These are phyloP conservation scores for Paragorgia papillata DNA, from an alignment of 92 coral and sea anemone genomes.

Conservation along the genomic window DNA sequence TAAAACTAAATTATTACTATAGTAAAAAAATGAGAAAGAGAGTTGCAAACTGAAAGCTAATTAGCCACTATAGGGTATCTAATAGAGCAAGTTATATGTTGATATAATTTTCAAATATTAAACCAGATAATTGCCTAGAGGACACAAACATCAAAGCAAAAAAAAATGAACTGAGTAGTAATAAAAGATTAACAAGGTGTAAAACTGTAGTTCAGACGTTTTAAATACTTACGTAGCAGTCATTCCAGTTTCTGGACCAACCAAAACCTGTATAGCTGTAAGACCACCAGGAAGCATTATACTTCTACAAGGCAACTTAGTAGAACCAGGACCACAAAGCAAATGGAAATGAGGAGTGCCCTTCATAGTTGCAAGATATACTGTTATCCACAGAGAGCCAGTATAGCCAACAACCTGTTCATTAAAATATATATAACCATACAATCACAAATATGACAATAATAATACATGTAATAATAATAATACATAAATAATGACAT, in stretches of 20 bases:
- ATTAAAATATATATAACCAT: no score
- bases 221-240: constrained; percentile 83
- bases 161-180: no score
- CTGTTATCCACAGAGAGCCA: constrained; percentile 93
- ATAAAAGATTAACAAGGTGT: no score
- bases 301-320: constrained; percentile 94
- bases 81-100: no score
- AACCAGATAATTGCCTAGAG: no score
- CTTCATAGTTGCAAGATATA: constrained; percentile 79
- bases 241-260: constrained; percentile 90
- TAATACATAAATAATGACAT: not conserved
- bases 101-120: no score
- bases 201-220: no score
- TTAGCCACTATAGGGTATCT: no score
- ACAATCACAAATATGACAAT: no score
- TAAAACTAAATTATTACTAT: not conserved
- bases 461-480: not conserved
- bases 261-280: constrained; percentile 94
- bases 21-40: no score
- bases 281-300: constrained; percentile 80
- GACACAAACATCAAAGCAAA: no score
- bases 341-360: constrained; percentile 97
- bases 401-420: constrained; percentile 73
- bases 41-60: no score
- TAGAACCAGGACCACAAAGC: constrained; percentile 98